phyloP scores from a whole-genome alignment of 2,888 invertebrate genomes.

The Bugula neritina region DNA sequence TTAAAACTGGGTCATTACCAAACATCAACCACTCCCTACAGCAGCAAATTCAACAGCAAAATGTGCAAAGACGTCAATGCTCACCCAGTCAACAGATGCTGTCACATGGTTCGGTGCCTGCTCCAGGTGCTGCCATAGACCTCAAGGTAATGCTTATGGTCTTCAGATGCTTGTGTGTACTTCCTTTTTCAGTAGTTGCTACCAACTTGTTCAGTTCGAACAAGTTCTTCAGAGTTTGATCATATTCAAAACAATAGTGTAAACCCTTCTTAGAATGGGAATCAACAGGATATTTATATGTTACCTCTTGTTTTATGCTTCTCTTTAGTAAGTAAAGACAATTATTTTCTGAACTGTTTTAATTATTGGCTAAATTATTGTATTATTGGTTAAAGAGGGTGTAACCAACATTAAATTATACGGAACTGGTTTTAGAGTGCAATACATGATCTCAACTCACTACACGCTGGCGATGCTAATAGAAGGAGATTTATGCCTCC shows the following conservation, averaged over 20 bases:
- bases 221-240: too few species aligned
- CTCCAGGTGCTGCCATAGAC: background rate
- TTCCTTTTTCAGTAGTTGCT: too few species aligned
- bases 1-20: slow-evolving; percentile 22
- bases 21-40: slow-evolving; percentile 24
- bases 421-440: slow-evolving; percentile 3
- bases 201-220: too few species aligned
- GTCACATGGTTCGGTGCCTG: background rate
- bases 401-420: background rate
- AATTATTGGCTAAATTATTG: too few species aligned
- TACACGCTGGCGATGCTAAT: background rate
- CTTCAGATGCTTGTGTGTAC: background rate
- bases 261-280: too few species aligned
- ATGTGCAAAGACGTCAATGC: background rate
- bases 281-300: too few species aligned
- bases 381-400: too few species aligned
- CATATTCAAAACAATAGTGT: too few species aligned
- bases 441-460: slow-evolving; percentile 23
- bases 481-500: background rate
- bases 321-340: too few species aligned
- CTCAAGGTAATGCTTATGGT: background rate
- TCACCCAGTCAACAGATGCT: slow-evolving; percentile 13
- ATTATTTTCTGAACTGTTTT: too few species aligned
- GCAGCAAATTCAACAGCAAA: slow-evolving; percentile 2
- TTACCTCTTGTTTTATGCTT: too few species aligned